phyloP scores from a whole-genome alignment of 2,888 invertebrate species.

The Cordilura impudica region DNA sequence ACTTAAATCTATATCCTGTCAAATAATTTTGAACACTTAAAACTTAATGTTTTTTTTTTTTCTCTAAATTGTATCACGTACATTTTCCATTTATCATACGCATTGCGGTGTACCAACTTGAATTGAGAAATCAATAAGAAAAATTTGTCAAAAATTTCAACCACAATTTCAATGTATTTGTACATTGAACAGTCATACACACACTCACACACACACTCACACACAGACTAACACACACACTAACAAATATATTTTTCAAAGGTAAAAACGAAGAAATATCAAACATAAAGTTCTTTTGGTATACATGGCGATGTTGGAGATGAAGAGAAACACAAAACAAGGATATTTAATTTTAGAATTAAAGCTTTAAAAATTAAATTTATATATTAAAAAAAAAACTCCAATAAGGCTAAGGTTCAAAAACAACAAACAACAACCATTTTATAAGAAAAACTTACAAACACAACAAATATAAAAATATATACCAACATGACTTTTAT shows the following conservation, averaged over 20 bases:
- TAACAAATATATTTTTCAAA: not conserved
- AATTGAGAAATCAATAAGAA: constrained; percentile 29
- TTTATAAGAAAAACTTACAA: not conserved
- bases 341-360: not conserved
- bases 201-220: not conserved
- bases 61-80: constrained; percentile 42
- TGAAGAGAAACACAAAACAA: not conserved
- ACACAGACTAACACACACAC: not conserved
- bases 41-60: not conserved
- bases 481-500: not conserved
- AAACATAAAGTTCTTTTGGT: not conserved
- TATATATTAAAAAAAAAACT: not conserved
- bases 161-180: constrained; percentile 30
- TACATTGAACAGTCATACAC: not conserved
- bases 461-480: not conserved
- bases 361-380: not conserved
- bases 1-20: too few species aligned
- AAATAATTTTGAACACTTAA: not conserved
- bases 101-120: not conserved
- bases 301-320: not conserved
- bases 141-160: constrained; percentile 34
- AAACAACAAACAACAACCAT: not conserved
- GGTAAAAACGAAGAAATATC: not conserved
- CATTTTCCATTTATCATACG: constrained; percentile 11
- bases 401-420: not conserved